These are phyloP conservation scores for Chromis chromis DNA, from an alignment of 2,797 vertebrate genomes.

Conservation along the genomic window DNA sequence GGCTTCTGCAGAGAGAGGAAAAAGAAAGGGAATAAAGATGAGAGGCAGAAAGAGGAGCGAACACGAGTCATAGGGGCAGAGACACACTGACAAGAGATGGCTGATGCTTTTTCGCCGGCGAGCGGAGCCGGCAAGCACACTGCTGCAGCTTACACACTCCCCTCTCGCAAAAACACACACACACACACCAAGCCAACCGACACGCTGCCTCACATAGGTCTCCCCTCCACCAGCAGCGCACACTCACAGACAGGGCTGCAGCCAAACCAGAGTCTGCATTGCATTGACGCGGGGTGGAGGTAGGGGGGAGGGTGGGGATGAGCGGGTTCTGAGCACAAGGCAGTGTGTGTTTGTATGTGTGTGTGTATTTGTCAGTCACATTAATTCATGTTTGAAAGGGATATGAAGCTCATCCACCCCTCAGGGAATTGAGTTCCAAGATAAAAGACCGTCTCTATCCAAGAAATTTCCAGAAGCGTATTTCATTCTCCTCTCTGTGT, in stretches of 20 bases:
- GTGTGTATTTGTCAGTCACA: conserved; percentile 36
- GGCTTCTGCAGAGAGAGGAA: conserved; percentile 60
- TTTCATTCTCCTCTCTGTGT: conserved; percentile 35
- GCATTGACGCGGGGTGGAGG: conserved; percentile 27
- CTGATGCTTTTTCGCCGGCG: conserved; percentile 39
- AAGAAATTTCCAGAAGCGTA: conserved; percentile 31
- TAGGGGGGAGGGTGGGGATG: conserved; percentile 30
- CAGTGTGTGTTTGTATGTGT: neutral
- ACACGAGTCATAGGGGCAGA: conserved; percentile 44
- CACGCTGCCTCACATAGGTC: conserved; percentile 43
- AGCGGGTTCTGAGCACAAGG: conserved; percentile 29
- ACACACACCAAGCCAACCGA: too few relatives aligned
- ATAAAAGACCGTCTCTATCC: conserved; percentile 38
- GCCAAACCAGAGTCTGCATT: conserved; percentile 41
- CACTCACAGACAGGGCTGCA: conserved; percentile 25
- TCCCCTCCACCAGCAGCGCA: conserved; percentile 25
- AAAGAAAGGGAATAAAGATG: conserved; percentile 19
- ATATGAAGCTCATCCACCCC: conserved; percentile 44
- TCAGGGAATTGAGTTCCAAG: conserved; percentile 23
- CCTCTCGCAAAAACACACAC: too few relatives aligned
- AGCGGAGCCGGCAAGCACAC: conserved; percentile 35
- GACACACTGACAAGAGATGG: conserved; percentile 24
- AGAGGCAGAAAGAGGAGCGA: conserved; percentile 21
- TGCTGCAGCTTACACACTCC: conserved; percentile 40
- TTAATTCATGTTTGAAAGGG: conserved; percentile 67